phyloP scores from a whole-genome alignment of 1,140 invertebrate species.

The Hyphantria cunea region DNA sequence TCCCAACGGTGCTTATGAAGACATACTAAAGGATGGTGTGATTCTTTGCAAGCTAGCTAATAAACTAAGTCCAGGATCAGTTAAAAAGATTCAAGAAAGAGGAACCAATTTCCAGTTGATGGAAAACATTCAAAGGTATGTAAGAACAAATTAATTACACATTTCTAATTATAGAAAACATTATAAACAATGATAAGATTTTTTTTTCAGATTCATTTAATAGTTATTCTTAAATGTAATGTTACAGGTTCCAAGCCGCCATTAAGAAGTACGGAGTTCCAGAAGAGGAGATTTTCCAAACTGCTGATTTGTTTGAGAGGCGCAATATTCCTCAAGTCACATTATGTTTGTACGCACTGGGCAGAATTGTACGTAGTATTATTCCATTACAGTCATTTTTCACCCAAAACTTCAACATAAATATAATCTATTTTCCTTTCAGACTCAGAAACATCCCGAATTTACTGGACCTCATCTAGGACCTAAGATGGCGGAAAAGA shows the following conservation, averaged over 20 bases:
- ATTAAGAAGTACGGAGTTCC: conserved; percentile 97
- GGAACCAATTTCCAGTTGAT: conserved; percentile 99
- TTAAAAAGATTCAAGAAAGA: conserved; percentile 97
- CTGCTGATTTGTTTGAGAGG: conserved; percentile 97
- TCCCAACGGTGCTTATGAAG: conserved; percentile 92
- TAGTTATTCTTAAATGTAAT: neutral
- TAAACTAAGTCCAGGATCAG: conserved; percentile 95
- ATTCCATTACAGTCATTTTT: neutral
- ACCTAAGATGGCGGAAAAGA: conserved; percentile 97
- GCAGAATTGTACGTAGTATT: conserved; percentile 90
- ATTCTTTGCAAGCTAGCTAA: conserved; percentile 97
- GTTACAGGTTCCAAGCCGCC: conserved; percentile 93
- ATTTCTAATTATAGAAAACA: too few relatives aligned
- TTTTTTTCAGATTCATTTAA: neutral
- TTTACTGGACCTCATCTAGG: conserved; percentile 94
- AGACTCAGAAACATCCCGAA: conserved; percentile 97
- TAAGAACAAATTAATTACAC: neutral
- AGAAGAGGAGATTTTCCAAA: conserved; percentile 99
- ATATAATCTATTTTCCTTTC: conserved; percentile 32
- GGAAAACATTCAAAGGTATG: conserved; percentile 94
- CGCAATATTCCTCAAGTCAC: conserved; percentile 98
- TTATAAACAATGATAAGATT: too few relatives aligned
- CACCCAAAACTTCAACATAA: neutral
- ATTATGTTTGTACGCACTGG: conserved; percentile 93
- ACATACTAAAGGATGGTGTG: conserved; percentile 95